Conservation (phyloP, 2,888 invertebrate species). For the Cremastinae sp. region DNA sequence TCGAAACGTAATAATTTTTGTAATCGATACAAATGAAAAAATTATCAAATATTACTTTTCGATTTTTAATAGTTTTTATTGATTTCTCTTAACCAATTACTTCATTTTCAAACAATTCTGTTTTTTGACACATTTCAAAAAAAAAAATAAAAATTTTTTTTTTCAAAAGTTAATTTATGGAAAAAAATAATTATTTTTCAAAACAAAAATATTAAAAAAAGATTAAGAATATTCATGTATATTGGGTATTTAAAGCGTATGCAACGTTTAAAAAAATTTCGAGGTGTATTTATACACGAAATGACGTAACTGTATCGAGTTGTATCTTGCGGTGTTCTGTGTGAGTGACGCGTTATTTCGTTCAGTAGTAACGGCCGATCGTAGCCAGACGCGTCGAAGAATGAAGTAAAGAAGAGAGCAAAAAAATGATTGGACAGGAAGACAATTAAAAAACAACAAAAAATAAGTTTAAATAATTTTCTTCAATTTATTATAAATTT, state of each 20-base stretch:
- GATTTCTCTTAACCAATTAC: no score
- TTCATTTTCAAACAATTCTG: no score
- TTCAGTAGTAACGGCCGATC: constrained; percentile 54
- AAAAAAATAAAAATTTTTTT: no score
- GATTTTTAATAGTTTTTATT: no score
- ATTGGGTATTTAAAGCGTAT: not conserved
- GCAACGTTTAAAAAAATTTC: not conserved
- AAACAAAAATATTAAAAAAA: no score
- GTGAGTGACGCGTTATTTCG: constrained; percentile 37
- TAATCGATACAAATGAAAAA: not conserved
- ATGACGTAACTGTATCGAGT: constrained; percentile 38
- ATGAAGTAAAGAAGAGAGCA: constrained; percentile 21
- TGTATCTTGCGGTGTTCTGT: constrained; percentile 4
- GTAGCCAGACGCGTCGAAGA: constrained; percentile 44
- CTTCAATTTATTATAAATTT: constrained; percentile 39
- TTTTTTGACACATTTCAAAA: no score
- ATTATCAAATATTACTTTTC: no score
- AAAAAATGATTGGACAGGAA: not conserved
- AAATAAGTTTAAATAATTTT: constrained; percentile 34
- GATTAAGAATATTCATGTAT: no score
- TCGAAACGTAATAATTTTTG: constrained; percentile 9
- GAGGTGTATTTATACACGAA: not conserved
- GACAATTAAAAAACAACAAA: constrained; percentile 3
- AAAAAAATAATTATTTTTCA: no score
- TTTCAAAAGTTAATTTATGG: no score